Conservation (phyloP, 2,113 vertebrate species). For the Serinus canaria region DNA sequence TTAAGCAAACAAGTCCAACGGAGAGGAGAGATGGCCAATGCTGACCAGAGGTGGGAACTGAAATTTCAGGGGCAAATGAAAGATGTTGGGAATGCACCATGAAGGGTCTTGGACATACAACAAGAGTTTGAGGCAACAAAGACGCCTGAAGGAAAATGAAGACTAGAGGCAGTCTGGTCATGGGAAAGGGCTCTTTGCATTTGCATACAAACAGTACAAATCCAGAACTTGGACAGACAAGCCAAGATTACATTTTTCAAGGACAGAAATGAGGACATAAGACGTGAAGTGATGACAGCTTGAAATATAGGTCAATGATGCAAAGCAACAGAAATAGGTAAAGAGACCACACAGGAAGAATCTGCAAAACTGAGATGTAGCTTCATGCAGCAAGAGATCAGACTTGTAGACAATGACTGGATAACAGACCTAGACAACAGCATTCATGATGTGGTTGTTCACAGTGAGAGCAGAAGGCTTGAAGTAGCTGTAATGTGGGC, state of each 20-base stretch:
- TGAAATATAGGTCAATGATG: background rate
- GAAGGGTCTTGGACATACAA: background rate
- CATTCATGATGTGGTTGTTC: constrained; percentile 26
- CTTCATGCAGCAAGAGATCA: background rate
- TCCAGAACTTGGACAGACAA: background rate
- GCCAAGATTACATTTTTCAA: background rate
- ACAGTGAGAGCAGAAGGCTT: background rate
- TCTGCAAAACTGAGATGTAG: background rate
- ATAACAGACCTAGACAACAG: constrained; percentile 45
- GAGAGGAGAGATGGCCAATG: background rate
- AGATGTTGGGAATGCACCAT: background rate
- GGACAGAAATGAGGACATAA: background rate
- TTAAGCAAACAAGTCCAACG: background rate
- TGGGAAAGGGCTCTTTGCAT: background rate
- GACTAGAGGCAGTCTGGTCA: background rate
- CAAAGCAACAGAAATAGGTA: background rate
- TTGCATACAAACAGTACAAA: background rate
- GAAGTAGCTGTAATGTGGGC: constrained; percentile 5
- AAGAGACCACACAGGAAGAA: background rate
- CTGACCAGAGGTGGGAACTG: background rate
- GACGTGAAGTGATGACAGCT: background rate
- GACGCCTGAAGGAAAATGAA: background rate
- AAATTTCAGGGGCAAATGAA: background rate
- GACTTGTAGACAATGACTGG: background rate
- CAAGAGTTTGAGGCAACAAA: background rate